A percentile compares a stretch with the other conserved stretches of the same genome.
Conservation (phyloP, 1,140 invertebrate genomes). For the Drosophila serrata region DNA sequence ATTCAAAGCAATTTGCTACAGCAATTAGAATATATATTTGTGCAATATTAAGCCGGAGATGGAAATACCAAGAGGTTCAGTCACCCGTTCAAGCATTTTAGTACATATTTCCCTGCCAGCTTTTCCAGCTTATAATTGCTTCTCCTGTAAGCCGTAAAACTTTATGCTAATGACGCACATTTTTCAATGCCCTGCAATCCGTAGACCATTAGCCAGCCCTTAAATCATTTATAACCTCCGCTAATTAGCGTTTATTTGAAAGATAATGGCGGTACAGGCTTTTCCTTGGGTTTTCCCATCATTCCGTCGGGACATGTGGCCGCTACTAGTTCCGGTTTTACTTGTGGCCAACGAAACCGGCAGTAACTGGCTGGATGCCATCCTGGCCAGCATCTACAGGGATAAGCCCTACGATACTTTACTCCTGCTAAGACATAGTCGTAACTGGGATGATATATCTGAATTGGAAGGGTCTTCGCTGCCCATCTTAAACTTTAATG, state of each 20-base stretch:
- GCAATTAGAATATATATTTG: conserved; percentile 33
- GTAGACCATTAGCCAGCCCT: conserved; percentile 25
- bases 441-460: conserved; percentile 1
- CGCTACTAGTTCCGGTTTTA: conserved; percentile 33
- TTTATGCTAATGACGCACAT: conserved; percentile 35
- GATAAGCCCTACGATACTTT: conserved; percentile 37
- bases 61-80: conserved; percentile 5
- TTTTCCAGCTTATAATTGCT: conserved; percentile 24
- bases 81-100: conserved; percentile 3
- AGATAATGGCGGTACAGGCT: conserved; percentile 24
- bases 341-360: conserved; percentile 15
- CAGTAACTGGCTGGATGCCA: conserved; percentile 6
- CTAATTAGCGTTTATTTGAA: conserved; percentile 53
- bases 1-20: conserved; percentile 22
- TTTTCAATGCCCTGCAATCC: conserved; percentile 38
- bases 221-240: conserved; percentile 46
- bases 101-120: not conserved
- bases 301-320: conserved; percentile 43
- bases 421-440: conserved; percentile 40
- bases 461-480: not conserved
- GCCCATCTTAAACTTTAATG: conserved; percentile 41
- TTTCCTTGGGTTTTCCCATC: not conserved
- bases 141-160: conserved; percentile 25
- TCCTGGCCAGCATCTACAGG: conserved; percentile 42
- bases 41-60: conserved; percentile 15